Base-by-base conservation (phyloP, 2,797 vertebrate genomes). In the Typhlichthys eigenmanni region DNA sequence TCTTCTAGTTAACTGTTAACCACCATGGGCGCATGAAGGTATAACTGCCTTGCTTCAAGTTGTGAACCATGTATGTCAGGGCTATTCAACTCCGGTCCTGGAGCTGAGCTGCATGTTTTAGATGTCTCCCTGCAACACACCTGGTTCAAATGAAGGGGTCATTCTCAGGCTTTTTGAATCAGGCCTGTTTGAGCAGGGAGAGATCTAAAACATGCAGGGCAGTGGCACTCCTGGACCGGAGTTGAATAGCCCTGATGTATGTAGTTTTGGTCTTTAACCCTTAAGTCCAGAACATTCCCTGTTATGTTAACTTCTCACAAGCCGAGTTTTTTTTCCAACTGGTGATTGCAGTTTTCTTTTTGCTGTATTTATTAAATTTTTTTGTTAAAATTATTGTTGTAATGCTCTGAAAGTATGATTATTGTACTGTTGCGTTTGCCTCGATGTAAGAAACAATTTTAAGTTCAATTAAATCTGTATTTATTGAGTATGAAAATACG, bases 401-500 rank as follows among this genome's bases (percentile, higher is more conserved):
- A 38, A 66, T 69, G 54, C 72, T 58, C 66, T 85, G 76, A 71
- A 74, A 74, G 75, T 67, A 69, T 78, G 69, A 61, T n/a, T 64
- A 64, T 61, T 62, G 60, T 81, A 43, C 75, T 64, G 58, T 76
- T 76, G 74, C 84, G 79, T 72, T 86, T 69, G 72, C 86, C 64
- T 81, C 75, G 52, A 48, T 72, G 71, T 83, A 80, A 81, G 75
- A 79, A 81, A 72, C 32, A 24, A 62, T 81, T 76, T 84, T 91
- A 88, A 90, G 74, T 89, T 86, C 88, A 89, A 79, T 79, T 0
- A 78, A 84, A 75, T 75, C 51, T 81, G 46, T 58, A 90, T 90
- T 89, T 91, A 90, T 81, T 88, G 88, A 88, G 84, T 60, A 85
- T 84, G 73, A 49, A 79, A 80, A 73, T 82, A 69, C 19, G 77